These are phyloP conservation scores for Virgularia gustaviana DNA, from an alignment of 92 coral and sea anemone species.

Conservation along the genomic window DNA sequence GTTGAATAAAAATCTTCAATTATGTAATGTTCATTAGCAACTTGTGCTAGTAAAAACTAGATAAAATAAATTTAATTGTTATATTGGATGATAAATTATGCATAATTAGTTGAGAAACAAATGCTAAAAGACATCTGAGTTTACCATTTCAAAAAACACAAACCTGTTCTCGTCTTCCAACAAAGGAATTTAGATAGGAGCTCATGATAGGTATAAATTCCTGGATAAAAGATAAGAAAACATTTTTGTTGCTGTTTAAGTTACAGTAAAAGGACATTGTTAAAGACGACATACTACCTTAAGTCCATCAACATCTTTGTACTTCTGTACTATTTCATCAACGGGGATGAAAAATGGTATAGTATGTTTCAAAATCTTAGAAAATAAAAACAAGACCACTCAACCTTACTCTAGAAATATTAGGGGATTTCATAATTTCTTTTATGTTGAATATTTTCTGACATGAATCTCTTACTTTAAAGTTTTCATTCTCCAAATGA, in stretches of 20 bases:
- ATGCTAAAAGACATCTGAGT: too few relatives aligned
- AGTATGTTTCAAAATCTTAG: conserved; percentile 31
- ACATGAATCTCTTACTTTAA: neutral
- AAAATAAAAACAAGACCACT: neutral
- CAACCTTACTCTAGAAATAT: too few relatives aligned
- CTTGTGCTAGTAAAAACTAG: conserved; percentile 2
- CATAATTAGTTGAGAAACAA: neutral
- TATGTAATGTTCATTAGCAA: neutral
- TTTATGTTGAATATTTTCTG: neutral
- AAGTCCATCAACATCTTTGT: conserved; percentile 4
- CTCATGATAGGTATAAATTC: conserved; percentile 13
- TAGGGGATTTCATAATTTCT: neutral
- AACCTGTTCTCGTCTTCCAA: conserved; percentile 32
- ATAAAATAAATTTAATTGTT: neutral
- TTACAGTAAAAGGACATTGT: neutral
- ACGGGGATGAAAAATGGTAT: conserved; percentile 30
- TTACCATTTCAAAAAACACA: neutral
- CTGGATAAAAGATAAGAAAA: neutral
- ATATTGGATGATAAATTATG: neutral
- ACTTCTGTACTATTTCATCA: conserved; percentile 1
- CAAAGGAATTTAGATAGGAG: conserved; percentile 21
- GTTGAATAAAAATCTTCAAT: conserved; percentile 27
- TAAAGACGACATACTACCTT: too few relatives aligned
- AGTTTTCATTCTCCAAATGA: conserved; percentile 8
- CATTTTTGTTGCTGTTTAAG: neutral